These are phyloP conservation scores for Syrphus vitripennis DNA, from an alignment of 2,888 invertebrate species.

Conservation along the genomic window DNA sequence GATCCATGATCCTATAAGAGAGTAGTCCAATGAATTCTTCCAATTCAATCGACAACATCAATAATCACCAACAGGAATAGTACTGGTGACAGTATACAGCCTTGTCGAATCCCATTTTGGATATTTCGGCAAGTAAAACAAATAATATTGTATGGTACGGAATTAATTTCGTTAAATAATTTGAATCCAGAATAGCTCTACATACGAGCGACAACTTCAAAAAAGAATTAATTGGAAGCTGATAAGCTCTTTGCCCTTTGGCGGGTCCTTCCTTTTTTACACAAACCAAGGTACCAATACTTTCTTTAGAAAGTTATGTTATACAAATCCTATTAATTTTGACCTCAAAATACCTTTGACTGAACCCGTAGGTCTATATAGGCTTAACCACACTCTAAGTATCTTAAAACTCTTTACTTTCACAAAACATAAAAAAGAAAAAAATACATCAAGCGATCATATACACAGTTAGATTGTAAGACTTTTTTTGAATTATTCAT, in stretches of 20 bases:
- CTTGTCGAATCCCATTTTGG: too few relatives aligned
- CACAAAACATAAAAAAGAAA: background rate
- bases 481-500: conserved; percentile 61
- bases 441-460: background rate
- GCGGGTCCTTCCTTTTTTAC: background rate
- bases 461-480: conserved; percentile 9
- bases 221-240: background rate
- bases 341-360: background rate
- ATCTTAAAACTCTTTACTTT: background rate
- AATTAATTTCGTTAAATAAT: too few relatives aligned
- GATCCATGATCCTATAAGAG: too few relatives aligned
- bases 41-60: too few relatives aligned
- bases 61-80: too few relatives aligned
- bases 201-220: background rate
- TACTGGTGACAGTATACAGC: too few relatives aligned
- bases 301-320: background rate
- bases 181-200: background rate
- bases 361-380: background rate
- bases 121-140: too few relatives aligned
- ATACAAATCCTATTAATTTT: background rate
- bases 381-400: background rate
- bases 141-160: too few relatives aligned
- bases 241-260: background rate
- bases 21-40: too few relatives aligned
- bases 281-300: background rate